These are phyloP conservation scores for Eugnorisma glareosa DNA, from an alignment of 2,888 invertebrate species.

Conservation along the genomic window DNA sequence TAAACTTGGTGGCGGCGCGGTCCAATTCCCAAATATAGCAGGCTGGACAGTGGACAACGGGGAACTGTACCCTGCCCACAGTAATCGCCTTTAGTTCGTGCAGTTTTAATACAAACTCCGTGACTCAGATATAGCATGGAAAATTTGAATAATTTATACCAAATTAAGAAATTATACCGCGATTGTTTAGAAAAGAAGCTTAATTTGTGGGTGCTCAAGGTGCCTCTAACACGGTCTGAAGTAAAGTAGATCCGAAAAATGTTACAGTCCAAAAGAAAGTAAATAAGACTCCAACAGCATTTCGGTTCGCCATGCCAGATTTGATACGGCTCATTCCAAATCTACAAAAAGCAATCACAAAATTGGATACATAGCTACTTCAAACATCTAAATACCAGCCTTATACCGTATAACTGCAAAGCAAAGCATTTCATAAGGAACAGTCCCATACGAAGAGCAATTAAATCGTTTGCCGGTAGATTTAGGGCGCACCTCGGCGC, in stretches of 20 bases:
- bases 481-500: slow-evolving; percentile 78
- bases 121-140: slow-evolving; percentile 18
- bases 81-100: slow-evolving; percentile 53
- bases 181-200: slow-evolving; percentile 13
- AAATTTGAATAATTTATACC: slow-evolving; percentile 31
- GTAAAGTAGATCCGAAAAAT: slow-evolving; percentile 8
- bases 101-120: slow-evolving; percentile 31
- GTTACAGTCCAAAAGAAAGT: slow-evolving; percentile 22
- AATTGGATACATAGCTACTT: slow-evolving; percentile 32
- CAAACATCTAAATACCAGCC: slow-evolving; percentile 19
- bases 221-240: slow-evolving; percentile 8
- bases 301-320: slow-evolving; percentile 21
- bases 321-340: slow-evolving; percentile 16
- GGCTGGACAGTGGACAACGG: slow-evolving; percentile 68
- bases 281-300: slow-evolving; percentile 3
- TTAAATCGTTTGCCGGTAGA: slow-evolving; percentile 79
- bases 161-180: slow-evolving; percentile 13
- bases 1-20: slow-evolving; percentile 80
- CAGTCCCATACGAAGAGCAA: slow-evolving; percentile 66
- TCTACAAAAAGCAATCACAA: background rate
- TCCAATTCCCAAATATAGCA: slow-evolving; percentile 81
- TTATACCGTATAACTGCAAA: slow-evolving; percentile 23
- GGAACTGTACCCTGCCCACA: slow-evolving; percentile 60
- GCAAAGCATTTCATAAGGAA: slow-evolving; percentile 60
- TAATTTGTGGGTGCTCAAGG: slow-evolving; percentile 19